Percentiles rank a stretch among this genome's conserved stretches.
These are phyloP conservation scores for Chelonia mydas DNA, from an alignment of 2,797 vertebrate genomes.

Conservation along the genomic window DNA sequence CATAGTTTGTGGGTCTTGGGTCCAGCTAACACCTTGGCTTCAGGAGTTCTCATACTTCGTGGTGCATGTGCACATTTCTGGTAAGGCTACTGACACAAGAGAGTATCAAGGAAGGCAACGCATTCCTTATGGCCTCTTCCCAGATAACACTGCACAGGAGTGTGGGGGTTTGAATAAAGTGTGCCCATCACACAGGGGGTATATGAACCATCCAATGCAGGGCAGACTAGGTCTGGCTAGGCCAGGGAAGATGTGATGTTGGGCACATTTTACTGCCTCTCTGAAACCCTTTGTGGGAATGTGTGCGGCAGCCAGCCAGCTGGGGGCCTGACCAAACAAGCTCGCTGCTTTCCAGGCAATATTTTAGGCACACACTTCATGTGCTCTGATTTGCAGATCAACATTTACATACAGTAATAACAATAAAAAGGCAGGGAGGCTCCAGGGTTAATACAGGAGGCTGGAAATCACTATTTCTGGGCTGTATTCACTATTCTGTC, in stretches of 20 bases:
- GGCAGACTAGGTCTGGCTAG: neutral
- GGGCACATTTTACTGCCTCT: neutral
- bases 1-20: neutral
- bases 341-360: neutral
- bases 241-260: neutral
- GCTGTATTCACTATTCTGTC: neutral
- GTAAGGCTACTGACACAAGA: neutral
- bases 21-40: neutral
- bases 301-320: neutral
- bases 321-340: neutral
- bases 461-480: neutral
- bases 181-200: neutral
- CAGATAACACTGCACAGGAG: neutral
- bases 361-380: neutral
- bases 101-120: neutral
- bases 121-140: neutral
- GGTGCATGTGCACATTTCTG: neutral
- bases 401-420: neutral
- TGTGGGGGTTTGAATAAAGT: neutral
- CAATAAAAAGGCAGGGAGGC: neutral
- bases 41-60: neutral
- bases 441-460: neutral
- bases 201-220: neutral
- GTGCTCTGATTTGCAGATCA: neutral
- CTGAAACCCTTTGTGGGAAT: neutral